phyloP scores from a whole-genome alignment of 2,888 invertebrate species.

The Stenichneumon culpator region DNA sequence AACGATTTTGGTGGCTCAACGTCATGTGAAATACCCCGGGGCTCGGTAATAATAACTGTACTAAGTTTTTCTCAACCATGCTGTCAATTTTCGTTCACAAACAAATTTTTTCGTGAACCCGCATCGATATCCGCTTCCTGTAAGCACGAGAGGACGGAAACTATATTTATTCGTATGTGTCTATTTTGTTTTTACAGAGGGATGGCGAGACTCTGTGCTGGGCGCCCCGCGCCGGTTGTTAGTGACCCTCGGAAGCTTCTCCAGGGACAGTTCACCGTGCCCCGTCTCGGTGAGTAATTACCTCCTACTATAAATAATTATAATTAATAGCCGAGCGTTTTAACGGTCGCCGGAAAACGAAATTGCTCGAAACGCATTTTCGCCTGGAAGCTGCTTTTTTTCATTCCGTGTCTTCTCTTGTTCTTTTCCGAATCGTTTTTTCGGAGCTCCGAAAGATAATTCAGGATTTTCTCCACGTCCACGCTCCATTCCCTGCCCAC shows the following conservation, averaged over 20 bases:
- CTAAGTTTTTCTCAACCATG: too few species aligned
- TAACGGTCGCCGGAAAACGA: neutral
- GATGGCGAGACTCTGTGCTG: conserved; percentile 84
- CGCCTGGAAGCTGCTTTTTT: neutral
- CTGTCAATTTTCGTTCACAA: too few species aligned
- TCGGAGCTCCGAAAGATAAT: neutral
- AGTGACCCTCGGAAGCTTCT: conserved; percentile 83
- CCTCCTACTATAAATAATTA: conserved; percentile 17
- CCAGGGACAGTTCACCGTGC: conserved; percentile 82
- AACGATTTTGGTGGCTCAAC: neutral
- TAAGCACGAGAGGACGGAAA: too few species aligned
- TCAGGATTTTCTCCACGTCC: conserved; percentile 29
- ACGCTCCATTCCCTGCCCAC: conserved; percentile 12
- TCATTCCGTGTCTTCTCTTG: neutral
- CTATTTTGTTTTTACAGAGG: conserved; percentile 80
- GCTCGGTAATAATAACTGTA: too few species aligned
- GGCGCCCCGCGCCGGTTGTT: conserved; percentile 83
- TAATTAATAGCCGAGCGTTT: conserved; percentile 48
- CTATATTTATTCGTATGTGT: neutral
- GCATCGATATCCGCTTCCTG: too few species aligned
- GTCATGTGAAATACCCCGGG: neutral
- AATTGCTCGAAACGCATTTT: neutral
- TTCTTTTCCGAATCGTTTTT: neutral
- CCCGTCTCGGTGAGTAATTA: conserved; percentile 79
- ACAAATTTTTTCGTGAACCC: neutral